Base-by-base conservation (phyloP, 2,113 vertebrate genomes). In the Alexandromys fortis region DNA sequence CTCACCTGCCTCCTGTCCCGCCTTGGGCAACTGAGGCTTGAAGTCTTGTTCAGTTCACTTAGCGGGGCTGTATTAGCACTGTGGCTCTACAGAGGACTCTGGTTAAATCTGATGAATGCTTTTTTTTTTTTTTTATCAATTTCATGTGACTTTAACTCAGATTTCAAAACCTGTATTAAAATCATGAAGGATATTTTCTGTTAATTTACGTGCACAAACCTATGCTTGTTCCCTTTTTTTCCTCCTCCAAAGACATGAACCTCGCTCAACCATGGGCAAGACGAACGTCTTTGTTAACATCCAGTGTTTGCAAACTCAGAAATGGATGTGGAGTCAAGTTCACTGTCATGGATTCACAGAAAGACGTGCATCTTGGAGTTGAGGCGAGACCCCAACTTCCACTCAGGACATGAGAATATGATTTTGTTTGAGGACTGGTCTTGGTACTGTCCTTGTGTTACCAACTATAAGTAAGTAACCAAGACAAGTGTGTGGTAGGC, bases 241-340 rank as follows among this genome's bases (percentile, higher is more conserved):
- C 12, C 5, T 81, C 75, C 45, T 83, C 70, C 68, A 70, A 92
- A 88, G 81, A 42, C 63, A 9, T 38, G 33, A 24, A 4, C 19
- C 8, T 45, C 22, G 3, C 65, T 89, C 55, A n/a, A 1, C 73
- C 47, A 13, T 49, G 5, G 38, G 26, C 61, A n/a, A 70, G 61
- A 45, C 65, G 16, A 19, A 5, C 4, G 0, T 70, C 1, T 82
- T 1, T 75, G 38, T 78, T 68, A 49, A 70, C n/a, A 10, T 12
- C 16, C 65, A 87, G 42, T 73, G 94, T 91, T 82, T 70, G 21
- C 55, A 90, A 35, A 78, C n/a, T 82, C 77, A 86, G 78, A 87
- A 89, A 26, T 13, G 24, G 73, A 86, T 70, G 30, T 10, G 16
- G 5, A 67, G 30, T 88, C 6, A 76, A 72, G n/a, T 4, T 96